phyloP scores from a whole-genome alignment of 1,140 invertebrate species.

The Drosophila micromelanica region DNA sequence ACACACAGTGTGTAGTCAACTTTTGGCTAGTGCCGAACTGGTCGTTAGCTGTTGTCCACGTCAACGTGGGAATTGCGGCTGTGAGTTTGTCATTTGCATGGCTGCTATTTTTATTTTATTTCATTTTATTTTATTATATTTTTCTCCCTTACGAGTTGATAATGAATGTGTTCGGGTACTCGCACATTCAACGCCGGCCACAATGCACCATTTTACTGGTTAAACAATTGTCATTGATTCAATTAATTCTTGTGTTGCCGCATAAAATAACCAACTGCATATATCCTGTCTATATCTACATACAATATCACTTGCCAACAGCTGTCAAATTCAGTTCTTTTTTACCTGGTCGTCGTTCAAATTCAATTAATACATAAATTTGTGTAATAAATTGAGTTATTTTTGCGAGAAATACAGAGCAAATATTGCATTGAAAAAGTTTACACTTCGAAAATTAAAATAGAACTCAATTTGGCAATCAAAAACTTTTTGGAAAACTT shows the following conservation, averaged over 20 bases:
- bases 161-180: constrained; percentile 14
- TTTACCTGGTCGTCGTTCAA: background rate
- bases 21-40: constrained; percentile 13
- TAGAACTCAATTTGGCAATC: no score
- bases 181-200: constrained; percentile 6
- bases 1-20: constrained; percentile 3
- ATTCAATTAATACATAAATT: constrained; percentile 2
- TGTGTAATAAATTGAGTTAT: background rate
- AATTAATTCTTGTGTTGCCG: constrained; percentile 25
- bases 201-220: constrained; percentile 30
- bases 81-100: constrained; percentile 45
- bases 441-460: no score
- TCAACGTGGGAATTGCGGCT: constrained; percentile 48
- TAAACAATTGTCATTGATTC: constrained; percentile 36
- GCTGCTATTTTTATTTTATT: constrained; percentile 32
- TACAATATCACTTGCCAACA: background rate
- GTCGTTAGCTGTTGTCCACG: constrained; percentile 39
- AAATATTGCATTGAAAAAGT: no score
- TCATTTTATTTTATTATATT: constrained; percentile 10
- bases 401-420: background rate
- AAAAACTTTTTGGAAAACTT: no score
- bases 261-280: constrained; percentile 17
- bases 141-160: background rate
- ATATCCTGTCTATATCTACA: background rate
- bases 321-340: constrained; percentile 1